Evolutionary conservation across 2,113 vertebrate species (phyloP).

Genomic region (Etheostoma spectabile): DNA sequence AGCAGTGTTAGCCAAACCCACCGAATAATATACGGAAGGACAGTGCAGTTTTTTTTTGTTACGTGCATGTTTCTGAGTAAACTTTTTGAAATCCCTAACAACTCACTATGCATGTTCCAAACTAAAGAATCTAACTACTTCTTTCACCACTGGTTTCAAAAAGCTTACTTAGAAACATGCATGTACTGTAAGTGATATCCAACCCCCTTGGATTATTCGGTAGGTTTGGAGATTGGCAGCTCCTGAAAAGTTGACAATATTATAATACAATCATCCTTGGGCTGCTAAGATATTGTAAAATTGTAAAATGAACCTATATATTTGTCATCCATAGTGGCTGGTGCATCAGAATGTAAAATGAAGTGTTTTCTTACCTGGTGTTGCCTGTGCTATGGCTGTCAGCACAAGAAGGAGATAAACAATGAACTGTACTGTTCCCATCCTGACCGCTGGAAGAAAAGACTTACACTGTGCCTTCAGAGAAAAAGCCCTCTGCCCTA

Average conservation of each 20-base stretch:
- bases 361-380: conserved; percentile 71
- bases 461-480: conserved; percentile 10
- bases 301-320: too few relatives aligned
- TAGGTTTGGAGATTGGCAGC: not conserved
- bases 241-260: not conserved
- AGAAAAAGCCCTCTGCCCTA: conserved; percentile 29
- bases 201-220: not conserved
- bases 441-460: conserved; percentile 45
- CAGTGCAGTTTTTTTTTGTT: too few relatives aligned
- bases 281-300: not conserved
- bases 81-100: too few relatives aligned
- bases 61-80: too few relatives aligned
- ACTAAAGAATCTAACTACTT: too few relatives aligned
- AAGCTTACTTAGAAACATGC: not conserved
- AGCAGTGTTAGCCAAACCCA: not conserved
- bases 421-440: conserved; percentile 63
- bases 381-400: conserved; percentile 27
- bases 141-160: not conserved
- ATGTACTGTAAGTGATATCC: not conserved
- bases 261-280: too few relatives aligned
- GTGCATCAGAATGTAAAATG: not conserved
- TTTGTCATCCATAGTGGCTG: not conserved
- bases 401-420: conserved; percentile 65
- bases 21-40: too few relatives aligned
- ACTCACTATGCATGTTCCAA: too few relatives aligned